Base-by-base conservation (phyloP, 2,888 invertebrate genomes). In the Eurois occulta region DNA sequence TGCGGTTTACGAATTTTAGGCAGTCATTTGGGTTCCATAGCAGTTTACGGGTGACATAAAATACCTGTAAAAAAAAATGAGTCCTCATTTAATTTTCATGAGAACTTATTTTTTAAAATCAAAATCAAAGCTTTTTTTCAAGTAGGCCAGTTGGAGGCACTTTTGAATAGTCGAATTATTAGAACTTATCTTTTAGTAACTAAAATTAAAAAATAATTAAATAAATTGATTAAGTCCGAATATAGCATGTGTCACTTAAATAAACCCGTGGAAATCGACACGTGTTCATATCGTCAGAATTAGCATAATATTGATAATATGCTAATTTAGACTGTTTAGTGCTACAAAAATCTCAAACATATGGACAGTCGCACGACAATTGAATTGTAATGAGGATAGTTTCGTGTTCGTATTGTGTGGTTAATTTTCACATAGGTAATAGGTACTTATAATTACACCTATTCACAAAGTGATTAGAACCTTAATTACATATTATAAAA, bases 361-460 rank as follows among this genome's bases (percentile, higher is more conserved):
- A 93, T 94, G 95, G 91, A 86, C 90, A 86, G 82, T 92, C 92
- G 81, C 94, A 94, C 90, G 90, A 77, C 87, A 88, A 91, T 91
- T 89, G 86, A 83, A 86, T 81, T 75, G 72, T 73, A 85, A 91
- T 91, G 87, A 86, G 83, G 84, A 90, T 89, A 86, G 81, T 77
- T 80, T 58, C 35, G 62, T 41, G 91, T 88, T 81, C 84, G n/a
- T 68, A 89, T 32, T 81, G 38, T 11, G 73, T 13, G 78, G 1
- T 68, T 66, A 0, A 52, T 62, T 58, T 60, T 32, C 1, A 60
- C 13, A 2, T 8, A 7, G 16, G 28, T 28, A 7, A 58, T 16
- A 58, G 0, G 1, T n/a, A n/a, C n/a, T n/a, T n/a, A n/a, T n/a
- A n/a, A n/a, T n/a, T n/a, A n/a, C n/a, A n/a, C n/a, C n/a, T n/a